Evolutionary conservation across 2,888 invertebrate species (phyloP), one percentile per base, ranked within the genome.

Genomic region (Ormyrus thymus): DNA sequence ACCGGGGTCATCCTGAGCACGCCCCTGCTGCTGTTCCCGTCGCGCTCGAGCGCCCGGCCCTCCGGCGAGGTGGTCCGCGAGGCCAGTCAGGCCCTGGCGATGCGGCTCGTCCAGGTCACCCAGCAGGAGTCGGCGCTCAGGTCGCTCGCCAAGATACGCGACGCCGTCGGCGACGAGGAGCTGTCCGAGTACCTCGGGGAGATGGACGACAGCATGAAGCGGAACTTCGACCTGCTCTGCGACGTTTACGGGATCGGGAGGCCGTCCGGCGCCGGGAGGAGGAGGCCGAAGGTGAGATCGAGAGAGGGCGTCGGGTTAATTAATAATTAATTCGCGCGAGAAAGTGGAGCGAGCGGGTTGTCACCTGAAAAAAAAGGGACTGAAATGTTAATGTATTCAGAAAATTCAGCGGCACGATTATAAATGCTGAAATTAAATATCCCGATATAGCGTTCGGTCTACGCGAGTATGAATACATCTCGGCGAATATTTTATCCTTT

Each of bases 91-190:
- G 88, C 88, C 0, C 84, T 92, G 43, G 89, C 91, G 0, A 89
- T 90, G 71, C 91, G 91, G 81, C 85, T 92, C 68, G 89, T 90
- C 0, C 91, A 92, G 81, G 89, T 91, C 1, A 87, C 90, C 0
- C 91, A 91, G 79, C 92, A 95, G 91, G 92, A 96, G 91, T 91
- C 94, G 84, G 91, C 94, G 74, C 79, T 95, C 70, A 92, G 94
- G 83, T 94, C 96, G 1, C 89, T 96, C 77, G 90, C 93, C 66
- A 94, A 94, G 88, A 92, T 96, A 62, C 92, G 94, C 69, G 93
- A 94, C 81, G 91, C 93, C 7, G 92, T 95, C 78, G 95, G 95
- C 0, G 90, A 91, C 2, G 91, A 92, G 0, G 93, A 93, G 78
- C 95, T 96, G 85, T 92, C 93, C 84, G 90, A 91, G 59, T 92